Evolutionary conservation across 2,888 invertebrate species (phyloP).

Genomic region (Colostygia pectinataria): DNA sequence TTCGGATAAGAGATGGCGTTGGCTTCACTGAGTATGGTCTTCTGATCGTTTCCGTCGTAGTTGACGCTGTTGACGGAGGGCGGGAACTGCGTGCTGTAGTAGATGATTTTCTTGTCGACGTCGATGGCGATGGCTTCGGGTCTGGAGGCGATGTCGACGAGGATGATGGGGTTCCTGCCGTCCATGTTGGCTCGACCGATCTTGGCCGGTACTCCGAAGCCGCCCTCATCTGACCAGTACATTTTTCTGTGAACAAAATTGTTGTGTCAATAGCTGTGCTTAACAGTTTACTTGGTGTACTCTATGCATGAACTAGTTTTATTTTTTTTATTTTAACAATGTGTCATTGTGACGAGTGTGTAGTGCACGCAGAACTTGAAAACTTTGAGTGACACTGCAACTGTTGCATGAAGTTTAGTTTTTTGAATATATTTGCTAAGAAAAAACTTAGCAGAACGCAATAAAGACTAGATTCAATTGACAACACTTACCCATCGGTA

Average conservation of each 20-base stretch:
- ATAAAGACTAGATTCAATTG: too few relatives aligned
- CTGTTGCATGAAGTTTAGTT: too few relatives aligned
- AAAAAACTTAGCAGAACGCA: too few relatives aligned
- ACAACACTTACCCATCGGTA: conserved; percentile 86
- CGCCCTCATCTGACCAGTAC: conserved; percentile 98
- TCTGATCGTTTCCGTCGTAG: conserved; percentile 87
- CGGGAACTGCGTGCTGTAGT: conserved; percentile 92
- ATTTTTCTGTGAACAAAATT: conserved; percentile 84
- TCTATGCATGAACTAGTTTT: too few relatives aligned
- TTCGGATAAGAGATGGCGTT: conserved; percentile 90
- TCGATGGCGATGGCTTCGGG: conserved; percentile 95
- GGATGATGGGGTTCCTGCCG: conserved; percentile 89
- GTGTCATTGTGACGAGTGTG: too few relatives aligned
- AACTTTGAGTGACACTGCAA: too few relatives aligned
- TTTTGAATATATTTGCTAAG: too few relatives aligned
- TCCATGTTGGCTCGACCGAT: conserved; percentile 97
- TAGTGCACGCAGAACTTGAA: too few relatives aligned
- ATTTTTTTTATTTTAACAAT: too few relatives aligned
- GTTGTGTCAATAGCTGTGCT: neutral
- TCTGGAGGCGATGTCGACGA: conserved; percentile 86
- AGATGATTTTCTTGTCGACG: conserved; percentile 90
- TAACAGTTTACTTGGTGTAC: too few relatives aligned
- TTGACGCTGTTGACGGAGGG: conserved; percentile 87
- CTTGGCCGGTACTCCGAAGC: conserved; percentile 93
- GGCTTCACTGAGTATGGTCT: conserved; percentile 85